Conservation (phyloP, 2,113 vertebrate genomes). For the Accipiter virgatus region DNA sequence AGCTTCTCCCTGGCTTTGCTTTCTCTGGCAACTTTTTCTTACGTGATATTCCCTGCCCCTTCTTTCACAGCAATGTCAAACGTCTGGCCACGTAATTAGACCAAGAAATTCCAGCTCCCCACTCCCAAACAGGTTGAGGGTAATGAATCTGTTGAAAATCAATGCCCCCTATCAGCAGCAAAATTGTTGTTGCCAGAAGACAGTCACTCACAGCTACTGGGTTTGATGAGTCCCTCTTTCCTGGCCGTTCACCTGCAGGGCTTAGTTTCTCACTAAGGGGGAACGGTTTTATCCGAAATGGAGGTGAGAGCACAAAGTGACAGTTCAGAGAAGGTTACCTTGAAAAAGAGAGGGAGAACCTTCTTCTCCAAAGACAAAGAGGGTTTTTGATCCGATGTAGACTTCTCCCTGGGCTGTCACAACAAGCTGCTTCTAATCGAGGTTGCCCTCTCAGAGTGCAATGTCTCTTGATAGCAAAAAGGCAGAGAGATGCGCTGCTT, state of each 20-base stretch:
- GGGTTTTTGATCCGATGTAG: background rate
- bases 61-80: background rate
- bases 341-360: background rate
- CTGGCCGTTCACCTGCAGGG: background rate
- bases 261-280: background rate
- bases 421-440: background rate
- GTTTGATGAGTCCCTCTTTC: background rate
- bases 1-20: background rate
- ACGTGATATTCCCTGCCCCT: background rate
- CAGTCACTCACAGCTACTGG: background rate
- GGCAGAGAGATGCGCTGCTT: background rate
- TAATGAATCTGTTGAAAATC: slow-evolving; percentile 42
- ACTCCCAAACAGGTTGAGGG: background rate
- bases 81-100: background rate
- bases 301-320: background rate
- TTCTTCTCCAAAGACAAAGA: background rate
- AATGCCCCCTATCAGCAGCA: slow-evolving; percentile 11
- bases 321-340: background rate
- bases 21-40: background rate
- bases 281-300: background rate
- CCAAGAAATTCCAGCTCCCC: background rate
- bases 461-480: background rate
- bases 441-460: background rate
- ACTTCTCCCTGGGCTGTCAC: slow-evolving; percentile 1
- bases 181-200: slow-evolving; percentile 18